These are phyloP conservation scores for Drosophila peninsularis DNA, from an alignment of 2,888 invertebrate species.

Conservation along the genomic window DNA sequence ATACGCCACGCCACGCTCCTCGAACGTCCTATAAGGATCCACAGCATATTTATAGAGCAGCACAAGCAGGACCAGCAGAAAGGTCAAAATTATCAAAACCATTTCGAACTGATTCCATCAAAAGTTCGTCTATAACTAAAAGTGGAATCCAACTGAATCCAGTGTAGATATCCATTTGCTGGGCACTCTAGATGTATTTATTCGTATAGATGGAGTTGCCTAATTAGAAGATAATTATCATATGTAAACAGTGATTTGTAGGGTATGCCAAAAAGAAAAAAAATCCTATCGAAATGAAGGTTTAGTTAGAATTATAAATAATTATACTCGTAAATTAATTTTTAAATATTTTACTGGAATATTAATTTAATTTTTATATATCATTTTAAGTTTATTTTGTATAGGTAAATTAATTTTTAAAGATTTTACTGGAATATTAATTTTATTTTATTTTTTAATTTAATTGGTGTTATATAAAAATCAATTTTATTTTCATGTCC, in stretches of 20 bases:
- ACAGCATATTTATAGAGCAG: constrained; percentile 54
- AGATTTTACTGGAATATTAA: not conserved
- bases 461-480: not conserved
- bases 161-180: not conserved
- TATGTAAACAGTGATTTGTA: not conserved
- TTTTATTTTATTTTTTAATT: no score
- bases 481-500: not conserved
- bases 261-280: constrained; percentile 1
- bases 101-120: constrained; percentile 32
- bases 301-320: not conserved
- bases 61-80: constrained; percentile 29
- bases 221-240: constrained; percentile 8
- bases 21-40: constrained; percentile 38
- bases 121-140: constrained; percentile 20
- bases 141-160: not conserved
- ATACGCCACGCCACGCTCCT: constrained; percentile 49
- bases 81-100: constrained; percentile 30
- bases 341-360: not conserved
- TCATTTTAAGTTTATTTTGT: no score
- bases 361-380: not conserved
- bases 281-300: no score
- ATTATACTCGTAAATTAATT: not conserved
- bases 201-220: not conserved
- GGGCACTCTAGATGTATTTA: not conserved
- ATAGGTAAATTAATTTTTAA: not conserved